These are phyloP conservation scores for Uria aalge DNA, from an alignment of 2,113 vertebrate genomes.

Conservation along the genomic window DNA sequence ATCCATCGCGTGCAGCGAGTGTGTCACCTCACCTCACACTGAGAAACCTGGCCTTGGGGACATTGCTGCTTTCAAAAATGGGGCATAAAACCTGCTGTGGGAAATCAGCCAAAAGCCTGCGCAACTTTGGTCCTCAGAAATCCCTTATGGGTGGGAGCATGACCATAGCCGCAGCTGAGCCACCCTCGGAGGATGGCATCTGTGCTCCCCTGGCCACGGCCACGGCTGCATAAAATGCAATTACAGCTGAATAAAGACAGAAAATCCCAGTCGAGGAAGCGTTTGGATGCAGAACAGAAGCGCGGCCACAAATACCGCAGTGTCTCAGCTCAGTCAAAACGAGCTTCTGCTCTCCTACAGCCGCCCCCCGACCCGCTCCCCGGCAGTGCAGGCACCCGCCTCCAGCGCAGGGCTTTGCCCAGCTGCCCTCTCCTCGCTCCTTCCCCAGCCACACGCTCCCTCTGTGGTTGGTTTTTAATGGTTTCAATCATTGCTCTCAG, in stretches of 20 bases:
- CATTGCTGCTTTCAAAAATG: not conserved
- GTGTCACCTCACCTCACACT: not conserved
- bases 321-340: not conserved
- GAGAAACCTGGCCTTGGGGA: not conserved
- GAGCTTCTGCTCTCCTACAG: not conserved
- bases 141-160: rapidly evolving
- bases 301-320: not conserved
- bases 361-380: not conserved
- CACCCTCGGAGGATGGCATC: not conserved
- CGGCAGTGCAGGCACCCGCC: rapidly evolving
- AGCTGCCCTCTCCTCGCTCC: not conserved
- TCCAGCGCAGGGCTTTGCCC: rapidly evolving
- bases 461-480: rapidly evolving
- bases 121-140: not conserved
- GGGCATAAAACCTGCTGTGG: not conserved
- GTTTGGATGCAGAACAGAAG: not conserved
- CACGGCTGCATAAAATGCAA: rapidly evolving
- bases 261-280: not conserved
- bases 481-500: not conserved
- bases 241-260: not conserved
- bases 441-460: not conserved
- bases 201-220: not conserved
- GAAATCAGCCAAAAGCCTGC: not conserved
- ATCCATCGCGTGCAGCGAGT: rapidly evolving
- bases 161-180: not conserved